Evolutionary conservation across 1,140 invertebrate species (phyloP).

Genomic region (Temnothorax curvispinosus): DNA sequence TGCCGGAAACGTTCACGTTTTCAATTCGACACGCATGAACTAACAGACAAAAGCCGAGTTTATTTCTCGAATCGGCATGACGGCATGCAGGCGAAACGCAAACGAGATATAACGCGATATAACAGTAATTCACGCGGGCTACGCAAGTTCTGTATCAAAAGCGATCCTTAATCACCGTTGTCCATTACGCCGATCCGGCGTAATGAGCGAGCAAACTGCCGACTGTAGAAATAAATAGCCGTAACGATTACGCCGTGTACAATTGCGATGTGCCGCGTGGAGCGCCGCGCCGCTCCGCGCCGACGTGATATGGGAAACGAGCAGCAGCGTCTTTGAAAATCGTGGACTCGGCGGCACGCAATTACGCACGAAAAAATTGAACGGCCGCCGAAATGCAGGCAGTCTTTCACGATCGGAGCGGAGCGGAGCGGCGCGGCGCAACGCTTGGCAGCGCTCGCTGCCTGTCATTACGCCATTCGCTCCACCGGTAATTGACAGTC

Average conservation of each 20-base stretch:
- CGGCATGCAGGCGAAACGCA: neutral
- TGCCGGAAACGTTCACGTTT: neutral
- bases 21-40: constrained; percentile 22
- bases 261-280: neutral
- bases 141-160: constrained; percentile 34
- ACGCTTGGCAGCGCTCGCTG: constrained; percentile 58
- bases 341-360: constrained; percentile 12
- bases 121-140: constrained; percentile 29
- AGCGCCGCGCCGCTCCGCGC: neutral
- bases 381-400: constrained; percentile 61
- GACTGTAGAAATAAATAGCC: constrained; percentile 46
- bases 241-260: constrained; percentile 42
- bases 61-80: constrained; percentile 14
- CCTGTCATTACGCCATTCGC: constrained; percentile 70
- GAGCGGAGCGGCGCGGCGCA: constrained; percentile 21
- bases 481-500: constrained; percentile 76
- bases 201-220: constrained; percentile 51
- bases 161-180: constrained; percentile 39
- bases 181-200: constrained; percentile 40
- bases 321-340: constrained; percentile 34
- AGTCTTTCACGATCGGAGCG: constrained; percentile 24
- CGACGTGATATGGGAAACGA: constrained; percentile 46
- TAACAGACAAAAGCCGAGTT: neutral
- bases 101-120: constrained; percentile 23
- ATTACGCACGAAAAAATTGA: constrained; percentile 50